Base-by-base conservation (phyloP, 2,797 vertebrate genomes). In the Danio kyathit region DNA sequence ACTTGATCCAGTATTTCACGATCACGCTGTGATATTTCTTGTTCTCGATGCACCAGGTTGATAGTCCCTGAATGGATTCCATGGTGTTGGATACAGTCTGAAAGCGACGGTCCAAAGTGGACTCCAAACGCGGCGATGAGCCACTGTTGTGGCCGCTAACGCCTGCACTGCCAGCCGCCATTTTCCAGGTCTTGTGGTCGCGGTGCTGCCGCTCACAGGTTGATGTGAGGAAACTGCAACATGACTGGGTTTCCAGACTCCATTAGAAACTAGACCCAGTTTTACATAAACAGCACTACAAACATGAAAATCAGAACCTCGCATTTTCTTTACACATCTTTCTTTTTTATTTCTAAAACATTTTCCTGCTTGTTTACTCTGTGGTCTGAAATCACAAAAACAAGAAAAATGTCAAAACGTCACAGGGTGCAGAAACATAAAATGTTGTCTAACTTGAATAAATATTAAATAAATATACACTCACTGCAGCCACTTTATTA, bases 11-110 rank as follows among this genome's bases (percentile, higher is more conserved):
- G 86, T 96, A 94, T 44, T 95, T 94, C 83, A 98, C 97, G 87
- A 99, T 95, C 56, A 95, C 88, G 88, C 88, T 93, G 93, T 98
- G 96, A 88, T 97, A 95, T 83, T 96, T 97, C 94, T 97, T 97
- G 94, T 98, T 97, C 83, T 99, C 97, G 87, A 98, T 96, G 89
- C 97, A 99, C 97, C 97, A 99, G 7, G 91, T 89, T 41, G 96
- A 97, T 52, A 98, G 90, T 87, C 95, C 96, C 87, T 99, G 97
- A 86, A 99, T 98, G 14, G 97, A 98, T 61, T 99, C 97, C 97
- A 97, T 97, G 4, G 97, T 99, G 92, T 98, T 99, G 65, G 93
- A 93, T 46, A 99, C 91, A 71, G 88, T 90, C 81, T 95, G 95
- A 81, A 99, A 95, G 86, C 93, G 97, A 84, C 92, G 92, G 61